Percentiles rank a stretch among this genome's conserved stretches.
Evolutionary conservation across 2,113 vertebrate genomes (phyloP).

Genomic region (Tauraco erythrolophus): DNA sequence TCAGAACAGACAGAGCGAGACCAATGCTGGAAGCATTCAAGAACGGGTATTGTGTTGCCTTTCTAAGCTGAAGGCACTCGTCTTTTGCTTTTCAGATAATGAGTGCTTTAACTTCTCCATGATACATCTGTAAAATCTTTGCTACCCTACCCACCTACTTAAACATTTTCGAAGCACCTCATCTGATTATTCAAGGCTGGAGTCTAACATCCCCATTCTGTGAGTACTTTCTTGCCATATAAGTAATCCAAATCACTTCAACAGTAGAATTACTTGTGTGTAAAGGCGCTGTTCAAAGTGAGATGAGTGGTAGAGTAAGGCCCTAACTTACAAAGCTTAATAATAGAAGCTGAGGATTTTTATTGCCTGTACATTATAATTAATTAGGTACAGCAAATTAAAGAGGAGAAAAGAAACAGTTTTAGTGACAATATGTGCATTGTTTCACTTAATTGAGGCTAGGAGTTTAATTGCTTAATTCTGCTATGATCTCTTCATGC

Average conservation of each 20-base stretch:
- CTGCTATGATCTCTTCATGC: neutral
- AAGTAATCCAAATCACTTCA: neutral
- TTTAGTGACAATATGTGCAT: neutral
- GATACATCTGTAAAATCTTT: neutral
- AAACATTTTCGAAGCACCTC: neutral
- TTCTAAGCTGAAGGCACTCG: neutral
- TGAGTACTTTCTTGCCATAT: neutral
- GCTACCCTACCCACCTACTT: neutral
- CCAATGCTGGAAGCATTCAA: neutral
- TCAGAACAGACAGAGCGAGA: neutral
- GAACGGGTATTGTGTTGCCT: fast-evolving
- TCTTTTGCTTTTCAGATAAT: neutral
- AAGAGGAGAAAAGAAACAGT: neutral
- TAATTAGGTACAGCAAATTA: constrained; percentile 12
- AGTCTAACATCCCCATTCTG: neutral
- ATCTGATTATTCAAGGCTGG: neutral
- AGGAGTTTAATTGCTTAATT: neutral
- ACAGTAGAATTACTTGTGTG: neutral
- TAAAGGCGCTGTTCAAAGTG: neutral
- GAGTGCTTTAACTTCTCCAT: neutral
- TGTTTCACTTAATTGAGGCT: neutral
- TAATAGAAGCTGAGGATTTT: neutral
- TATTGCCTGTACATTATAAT: neutral
- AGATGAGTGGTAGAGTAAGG: neutral
- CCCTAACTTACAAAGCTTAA: neutral